These are phyloP conservation scores for Protaetia brevitarsis DNA, from an alignment of 1,140 invertebrate genomes.

Conservation along the genomic window DNA sequence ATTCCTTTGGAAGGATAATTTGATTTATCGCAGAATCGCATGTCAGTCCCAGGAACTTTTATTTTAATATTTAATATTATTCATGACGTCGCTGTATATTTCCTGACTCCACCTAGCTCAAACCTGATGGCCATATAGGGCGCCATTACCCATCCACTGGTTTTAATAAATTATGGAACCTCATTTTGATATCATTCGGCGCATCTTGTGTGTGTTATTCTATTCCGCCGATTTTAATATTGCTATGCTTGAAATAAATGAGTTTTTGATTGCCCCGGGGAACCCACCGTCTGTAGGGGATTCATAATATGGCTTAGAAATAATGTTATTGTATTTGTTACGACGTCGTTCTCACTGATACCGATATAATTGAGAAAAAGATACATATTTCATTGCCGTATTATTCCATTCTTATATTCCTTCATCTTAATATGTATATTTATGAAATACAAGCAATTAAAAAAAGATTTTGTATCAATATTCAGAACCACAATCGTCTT, in stretches of 20 bases:
- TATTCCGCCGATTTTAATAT: constrained; percentile 12
- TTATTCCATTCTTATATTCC: too few species aligned
- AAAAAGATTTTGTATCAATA: too few species aligned
- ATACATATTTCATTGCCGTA: too few species aligned
- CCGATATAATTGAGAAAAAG: too few species aligned
- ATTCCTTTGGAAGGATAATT: not conserved
- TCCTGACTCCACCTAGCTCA: not conserved
- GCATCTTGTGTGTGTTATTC: not conserved
- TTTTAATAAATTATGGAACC: constrained; percentile 3
- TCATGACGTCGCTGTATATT: not conserved
- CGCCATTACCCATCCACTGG: not conserved
- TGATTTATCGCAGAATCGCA: not conserved
- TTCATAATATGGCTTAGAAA: not conserved
- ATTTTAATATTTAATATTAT: constrained; percentile 3
- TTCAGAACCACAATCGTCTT: too few species aligned
- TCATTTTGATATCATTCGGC: not conserved
- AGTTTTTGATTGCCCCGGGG: constrained; percentile 20
- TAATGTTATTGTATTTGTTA: not conserved
- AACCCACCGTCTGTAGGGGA: not conserved
- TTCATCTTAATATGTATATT: too few species aligned
- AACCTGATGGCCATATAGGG: not conserved
- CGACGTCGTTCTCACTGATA: not conserved
- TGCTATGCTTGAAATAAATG: constrained; percentile 11
- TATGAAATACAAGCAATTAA: too few species aligned
- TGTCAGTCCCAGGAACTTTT: not conserved